Percentiles rank a stretch among this genome's conserved stretches.
Conservation (phyloP, 2,113 vertebrate genomes). For the Nansenia antarctica region DNA sequence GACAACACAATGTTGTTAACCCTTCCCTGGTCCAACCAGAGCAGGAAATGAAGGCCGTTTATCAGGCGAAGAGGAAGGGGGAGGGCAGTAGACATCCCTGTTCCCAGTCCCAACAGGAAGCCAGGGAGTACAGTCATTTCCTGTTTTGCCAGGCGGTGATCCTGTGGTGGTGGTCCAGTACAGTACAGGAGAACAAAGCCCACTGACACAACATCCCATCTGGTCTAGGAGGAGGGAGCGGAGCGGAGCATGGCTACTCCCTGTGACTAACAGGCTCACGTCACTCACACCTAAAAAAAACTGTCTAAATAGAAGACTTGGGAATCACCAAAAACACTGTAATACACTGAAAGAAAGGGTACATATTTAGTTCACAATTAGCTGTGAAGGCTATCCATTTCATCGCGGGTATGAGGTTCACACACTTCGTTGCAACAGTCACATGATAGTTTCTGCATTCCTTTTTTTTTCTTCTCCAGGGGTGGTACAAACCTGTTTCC, state of each 20-base stretch:
- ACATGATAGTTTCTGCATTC: accelerated
- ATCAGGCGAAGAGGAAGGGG: slow-evolving; percentile 35
- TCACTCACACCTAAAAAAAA: neutral
- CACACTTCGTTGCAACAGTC: neutral
- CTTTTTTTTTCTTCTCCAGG: neutral
- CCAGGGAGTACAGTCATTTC: slow-evolving; percentile 74
- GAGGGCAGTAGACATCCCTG: slow-evolving; percentile 51
- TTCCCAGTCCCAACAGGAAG: slow-evolving; percentile 73
- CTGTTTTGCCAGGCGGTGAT: slow-evolving; percentile 72
- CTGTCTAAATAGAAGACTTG: neutral
- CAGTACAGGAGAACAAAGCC: slow-evolving; percentile 47
- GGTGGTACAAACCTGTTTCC: slow-evolving; percentile 86
- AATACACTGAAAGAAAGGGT: neutral
- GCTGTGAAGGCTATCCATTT: neutral
- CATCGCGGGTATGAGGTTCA: neutral
- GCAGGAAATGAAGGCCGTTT: slow-evolving; percentile 70
- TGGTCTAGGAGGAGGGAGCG: neutral
- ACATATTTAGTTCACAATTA: neutral
- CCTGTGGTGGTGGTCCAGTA: slow-evolving; percentile 47
- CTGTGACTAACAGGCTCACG: neutral
- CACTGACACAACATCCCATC: slow-evolving; percentile 17
- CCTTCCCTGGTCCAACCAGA: slow-evolving; percentile 12
- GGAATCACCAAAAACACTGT: neutral
- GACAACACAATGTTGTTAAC: slow-evolving; percentile 19
- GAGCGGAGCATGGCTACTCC: neutral